These are phyloP conservation scores for Syngnathus acus DNA, from an alignment of 2,797 vertebrate genomes.

Conservation along the genomic window DNA sequence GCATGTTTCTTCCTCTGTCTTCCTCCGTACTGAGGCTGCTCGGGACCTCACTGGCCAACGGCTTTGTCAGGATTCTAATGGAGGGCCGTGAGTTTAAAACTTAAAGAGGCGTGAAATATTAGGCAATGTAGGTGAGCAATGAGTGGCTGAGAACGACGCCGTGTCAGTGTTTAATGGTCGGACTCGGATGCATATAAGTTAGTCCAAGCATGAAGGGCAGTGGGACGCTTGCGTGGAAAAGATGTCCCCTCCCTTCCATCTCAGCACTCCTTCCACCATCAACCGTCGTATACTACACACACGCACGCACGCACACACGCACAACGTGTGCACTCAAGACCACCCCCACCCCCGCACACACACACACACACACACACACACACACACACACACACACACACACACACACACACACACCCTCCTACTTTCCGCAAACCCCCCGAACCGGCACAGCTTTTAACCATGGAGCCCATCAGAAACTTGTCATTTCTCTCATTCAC, in stretches of 20 bases:
- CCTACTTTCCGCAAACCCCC: conserved; percentile 16
- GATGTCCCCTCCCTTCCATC: conserved; percentile 68
- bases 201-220: conserved; percentile 99
- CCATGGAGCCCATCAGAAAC: conserved; percentile 91
- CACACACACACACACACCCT: conserved; percentile 21
- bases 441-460: conserved; percentile 54
- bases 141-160: conserved; percentile 87
- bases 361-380: neutral
- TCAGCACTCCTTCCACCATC: conserved; percentile 41
- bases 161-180: conserved; percentile 96
- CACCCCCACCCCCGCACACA: neutral
- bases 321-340: too few species aligned
- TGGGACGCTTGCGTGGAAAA: conserved; percentile 82
- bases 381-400: neutral
- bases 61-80: conserved; percentile 79
- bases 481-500: conserved; percentile 99
- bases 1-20: conserved; percentile 17
- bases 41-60: conserved; percentile 35
- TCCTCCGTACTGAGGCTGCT: conserved; percentile 18
- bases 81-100: conserved; percentile 82
- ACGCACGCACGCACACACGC: neutral
- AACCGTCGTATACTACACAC: conserved; percentile 1
- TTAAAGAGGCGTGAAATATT: conserved; percentile 97
- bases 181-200: conserved; percentile 96
- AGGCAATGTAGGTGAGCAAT: conserved; percentile 93